These are phyloP conservation scores for Semnopithecus entellus DNA, from an alignment of 2,113 vertebrate genomes.

Conservation along the genomic window DNA sequence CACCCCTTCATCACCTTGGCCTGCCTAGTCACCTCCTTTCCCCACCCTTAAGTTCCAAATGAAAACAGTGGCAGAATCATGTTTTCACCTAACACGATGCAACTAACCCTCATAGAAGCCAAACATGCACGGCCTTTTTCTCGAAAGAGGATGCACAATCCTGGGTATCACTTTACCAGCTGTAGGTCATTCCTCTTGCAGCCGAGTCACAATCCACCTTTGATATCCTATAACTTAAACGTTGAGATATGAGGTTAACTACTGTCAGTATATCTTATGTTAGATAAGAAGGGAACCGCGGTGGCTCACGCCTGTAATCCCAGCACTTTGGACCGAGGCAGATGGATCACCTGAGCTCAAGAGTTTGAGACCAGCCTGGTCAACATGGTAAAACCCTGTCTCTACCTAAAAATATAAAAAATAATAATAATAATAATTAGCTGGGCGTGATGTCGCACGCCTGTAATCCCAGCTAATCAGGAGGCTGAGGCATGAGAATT, in stretches of 20 bases:
- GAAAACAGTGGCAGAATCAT: not conserved
- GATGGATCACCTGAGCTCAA: too few relatives aligned
- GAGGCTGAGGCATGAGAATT: too few relatives aligned
- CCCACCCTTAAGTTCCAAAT: not conserved
- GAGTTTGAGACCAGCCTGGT: too few relatives aligned
- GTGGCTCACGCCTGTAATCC: too few relatives aligned
- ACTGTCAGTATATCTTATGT: not conserved
- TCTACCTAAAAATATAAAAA: too few relatives aligned
- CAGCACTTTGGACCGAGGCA: too few relatives aligned
- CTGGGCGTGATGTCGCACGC: accelerated
- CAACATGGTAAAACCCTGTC: too few relatives aligned
- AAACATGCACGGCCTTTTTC: not conserved
- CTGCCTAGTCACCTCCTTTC: not conserved
- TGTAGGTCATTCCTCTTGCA: not conserved
- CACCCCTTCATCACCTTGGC: not conserved
- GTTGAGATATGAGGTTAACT: not conserved
- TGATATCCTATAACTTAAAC: not conserved
- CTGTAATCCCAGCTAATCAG: too few relatives aligned
- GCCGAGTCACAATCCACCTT: not conserved
- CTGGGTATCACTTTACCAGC: not conserved
- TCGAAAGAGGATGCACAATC: not conserved
- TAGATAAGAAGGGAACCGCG: not conserved
- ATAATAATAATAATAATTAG: too few relatives aligned
- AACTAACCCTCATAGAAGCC: not conserved
- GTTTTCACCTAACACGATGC: not conserved